These are phyloP conservation scores for Zalophus californianus DNA, from an alignment of 2,797 vertebrate genomes.

Conservation along the genomic window DNA sequence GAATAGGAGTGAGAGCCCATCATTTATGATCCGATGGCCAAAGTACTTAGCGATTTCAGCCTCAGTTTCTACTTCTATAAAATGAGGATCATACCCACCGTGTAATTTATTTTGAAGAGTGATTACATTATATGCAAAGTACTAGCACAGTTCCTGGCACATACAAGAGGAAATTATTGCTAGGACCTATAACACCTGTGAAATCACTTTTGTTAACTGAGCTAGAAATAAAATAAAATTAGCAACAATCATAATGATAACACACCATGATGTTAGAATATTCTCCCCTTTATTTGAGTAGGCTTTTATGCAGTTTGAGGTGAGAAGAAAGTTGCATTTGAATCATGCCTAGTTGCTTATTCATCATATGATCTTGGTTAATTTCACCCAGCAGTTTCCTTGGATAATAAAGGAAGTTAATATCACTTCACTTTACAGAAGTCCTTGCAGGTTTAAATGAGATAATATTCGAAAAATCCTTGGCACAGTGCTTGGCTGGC, in stretches of 20 bases:
- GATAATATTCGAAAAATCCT: not conserved
- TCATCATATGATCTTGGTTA: not conserved
- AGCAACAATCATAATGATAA: not conserved
- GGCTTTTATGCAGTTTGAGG: not conserved
- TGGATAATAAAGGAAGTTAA: not conserved
- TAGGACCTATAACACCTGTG: not conserved
- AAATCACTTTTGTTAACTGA: not conserved
- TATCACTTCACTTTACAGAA: not conserved
- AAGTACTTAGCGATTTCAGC: not conserved
- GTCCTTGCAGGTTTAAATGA: not conserved
- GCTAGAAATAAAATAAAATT: not conserved
- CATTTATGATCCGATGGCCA: accelerated
- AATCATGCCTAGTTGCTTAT: not conserved
- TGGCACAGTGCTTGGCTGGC: not conserved
- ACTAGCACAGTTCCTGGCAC: not conserved
- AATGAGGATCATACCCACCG: accelerated
- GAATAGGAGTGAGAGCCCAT: accelerated
- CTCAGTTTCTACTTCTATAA: not conserved
- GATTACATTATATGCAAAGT: not conserved
- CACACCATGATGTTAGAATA: not conserved
- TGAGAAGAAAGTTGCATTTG: not conserved
- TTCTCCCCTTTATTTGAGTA: not conserved
- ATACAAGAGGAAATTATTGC: not conserved
- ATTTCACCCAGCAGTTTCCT: not conserved
- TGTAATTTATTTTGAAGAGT: not conserved